These are phyloP conservation scores for Drosophila orena DNA, from an alignment of 1,140 invertebrate species.

Conservation along the genomic window DNA sequence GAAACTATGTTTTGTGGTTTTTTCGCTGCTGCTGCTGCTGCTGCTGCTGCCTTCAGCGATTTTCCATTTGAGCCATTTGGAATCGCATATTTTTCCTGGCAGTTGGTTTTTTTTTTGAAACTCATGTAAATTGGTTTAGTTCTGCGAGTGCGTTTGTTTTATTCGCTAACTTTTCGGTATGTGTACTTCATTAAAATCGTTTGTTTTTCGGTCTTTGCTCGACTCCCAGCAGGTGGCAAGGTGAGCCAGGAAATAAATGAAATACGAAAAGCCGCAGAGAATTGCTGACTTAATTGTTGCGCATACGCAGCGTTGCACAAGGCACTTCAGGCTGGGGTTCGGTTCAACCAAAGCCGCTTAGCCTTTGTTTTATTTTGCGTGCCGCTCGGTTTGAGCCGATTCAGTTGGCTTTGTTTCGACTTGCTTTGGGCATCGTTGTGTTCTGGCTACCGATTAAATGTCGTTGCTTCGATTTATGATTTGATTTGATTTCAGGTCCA, in stretches of 20 bases:
- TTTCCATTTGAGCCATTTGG: constrained; percentile 60
- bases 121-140: constrained; percentile 58
- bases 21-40: neutral
- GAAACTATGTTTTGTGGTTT: constrained; percentile 57
- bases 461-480: constrained; percentile 19
- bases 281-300: constrained; percentile 58
- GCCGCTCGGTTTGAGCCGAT: constrained; percentile 15
- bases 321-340: constrained; percentile 22
- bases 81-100: constrained; percentile 19
- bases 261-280: constrained; percentile 29
- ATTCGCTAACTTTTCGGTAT: constrained; percentile 34
- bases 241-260: constrained; percentile 64
- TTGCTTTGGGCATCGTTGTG: constrained; percentile 6
- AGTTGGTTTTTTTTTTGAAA: constrained; percentile 34
- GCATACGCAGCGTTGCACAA: constrained; percentile 67
- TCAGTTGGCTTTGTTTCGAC: constrained; percentile 7
- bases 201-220: constrained; percentile 10
- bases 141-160: constrained; percentile 30
- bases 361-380: constrained; percentile 33
- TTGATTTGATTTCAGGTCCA: neutral
- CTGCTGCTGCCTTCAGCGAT: constrained; percentile 5
- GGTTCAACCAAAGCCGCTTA: constrained; percentile 32
- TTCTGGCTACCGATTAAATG: constrained; percentile 14
- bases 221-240: constrained; percentile 19
- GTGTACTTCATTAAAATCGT: constrained; percentile 66